phyloP scores from a whole-genome alignment of 2,113 vertebrate genomes.

The Indri indri region DNA sequence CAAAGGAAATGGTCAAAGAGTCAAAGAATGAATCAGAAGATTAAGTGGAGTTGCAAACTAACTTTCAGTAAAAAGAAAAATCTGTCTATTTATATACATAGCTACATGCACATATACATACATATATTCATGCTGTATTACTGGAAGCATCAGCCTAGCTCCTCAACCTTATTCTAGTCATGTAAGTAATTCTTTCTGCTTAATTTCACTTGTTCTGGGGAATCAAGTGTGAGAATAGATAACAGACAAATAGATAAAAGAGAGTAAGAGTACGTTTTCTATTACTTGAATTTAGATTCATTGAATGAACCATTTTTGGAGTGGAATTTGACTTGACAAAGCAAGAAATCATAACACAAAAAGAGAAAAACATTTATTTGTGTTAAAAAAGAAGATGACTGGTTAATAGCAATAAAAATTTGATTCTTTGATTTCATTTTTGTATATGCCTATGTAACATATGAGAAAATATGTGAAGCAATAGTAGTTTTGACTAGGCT shows the following conservation, averaged over 20 bases:
- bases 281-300: constrained; percentile 11
- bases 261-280: neutral
- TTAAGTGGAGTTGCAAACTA: neutral
- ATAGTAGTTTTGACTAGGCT: neutral
- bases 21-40: neutral
- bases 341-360: neutral
- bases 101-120: neutral
- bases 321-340: neutral
- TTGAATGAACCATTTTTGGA: neutral
- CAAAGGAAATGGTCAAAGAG: neutral
- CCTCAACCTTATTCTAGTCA: neutral
- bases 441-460: neutral
- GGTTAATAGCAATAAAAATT: neutral
- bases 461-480: neutral
- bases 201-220: neutral
- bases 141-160: neutral
- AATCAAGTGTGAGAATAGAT: neutral
- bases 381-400: neutral
- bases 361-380: neutral
- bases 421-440: neutral
- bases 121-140: neutral
- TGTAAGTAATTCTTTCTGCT: neutral
- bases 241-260: neutral
- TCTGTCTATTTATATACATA: neutral
- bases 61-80: neutral